Conservation (phyloP, 2,797 vertebrate genomes). For the Pipistrellus pipistrellus region DNA sequence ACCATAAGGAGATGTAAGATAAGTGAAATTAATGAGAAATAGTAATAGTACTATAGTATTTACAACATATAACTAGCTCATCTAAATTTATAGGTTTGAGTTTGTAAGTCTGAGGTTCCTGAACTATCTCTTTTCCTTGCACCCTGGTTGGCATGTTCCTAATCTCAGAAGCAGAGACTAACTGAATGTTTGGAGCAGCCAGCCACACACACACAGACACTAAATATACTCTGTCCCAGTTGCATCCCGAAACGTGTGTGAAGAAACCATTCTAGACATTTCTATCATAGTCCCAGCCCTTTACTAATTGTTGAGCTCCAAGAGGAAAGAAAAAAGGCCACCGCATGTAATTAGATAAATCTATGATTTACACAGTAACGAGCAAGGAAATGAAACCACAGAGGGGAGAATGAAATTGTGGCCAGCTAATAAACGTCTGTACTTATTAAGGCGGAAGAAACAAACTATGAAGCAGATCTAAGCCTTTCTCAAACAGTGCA, state of each 20-base stretch:
- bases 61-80: background rate
- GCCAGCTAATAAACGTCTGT: constrained; percentile 75
- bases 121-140: background rate
- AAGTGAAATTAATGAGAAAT: background rate
- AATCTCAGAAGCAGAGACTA: background rate
- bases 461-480: constrained; percentile 64
- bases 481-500: constrained; percentile 57
- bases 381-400: constrained; percentile 75
- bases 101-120: background rate
- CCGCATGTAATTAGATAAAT: constrained; percentile 70
- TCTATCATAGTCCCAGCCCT: constrained; percentile 35
- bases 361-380: constrained; percentile 77
- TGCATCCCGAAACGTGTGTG: background rate
- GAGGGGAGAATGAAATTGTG: constrained; percentile 57
- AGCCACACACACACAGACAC: background rate
- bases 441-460: constrained; percentile 78
- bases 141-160: background rate
- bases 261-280: constrained; percentile 61
- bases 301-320: constrained; percentile 53
- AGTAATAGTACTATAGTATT: background rate
- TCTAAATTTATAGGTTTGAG: constrained; percentile 12
- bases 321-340: constrained; percentile 23
- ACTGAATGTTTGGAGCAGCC: background rate
- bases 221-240: constrained; percentile 26
- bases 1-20: background rate